Conservation (phyloP, 2,888 invertebrate genomes). For the Bugulina stolonifera region DNA sequence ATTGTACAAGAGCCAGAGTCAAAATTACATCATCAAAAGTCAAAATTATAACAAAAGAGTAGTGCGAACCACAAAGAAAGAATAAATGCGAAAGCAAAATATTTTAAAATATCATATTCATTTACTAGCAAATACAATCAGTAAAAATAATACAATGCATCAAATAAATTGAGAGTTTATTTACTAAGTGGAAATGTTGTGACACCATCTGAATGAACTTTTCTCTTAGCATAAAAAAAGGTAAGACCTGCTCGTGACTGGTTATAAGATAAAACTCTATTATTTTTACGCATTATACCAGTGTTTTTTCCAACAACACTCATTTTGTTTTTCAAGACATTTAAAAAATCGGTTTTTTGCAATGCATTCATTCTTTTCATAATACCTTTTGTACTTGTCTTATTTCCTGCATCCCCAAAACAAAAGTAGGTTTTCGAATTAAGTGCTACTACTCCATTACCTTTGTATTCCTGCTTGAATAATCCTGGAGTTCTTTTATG, state of each 20-base stretch:
- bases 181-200: neutral
- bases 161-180: too few species aligned
- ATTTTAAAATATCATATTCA: too few species aligned
- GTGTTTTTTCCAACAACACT: neutral
- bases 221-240: constrained; percentile 1
- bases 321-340: neutral
- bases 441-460: neutral
- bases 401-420: neutral
- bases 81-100: too few species aligned
- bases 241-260: neutral
- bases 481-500: neutral
- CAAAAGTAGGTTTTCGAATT: constrained; percentile 6
- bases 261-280: neutral
- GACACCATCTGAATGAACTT: neutral
- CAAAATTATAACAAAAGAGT: too few species aligned
- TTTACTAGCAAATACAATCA: too few species aligned
- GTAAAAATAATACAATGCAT: too few species aligned
- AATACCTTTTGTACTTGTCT: neutral
- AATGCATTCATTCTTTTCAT: neutral
- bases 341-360: neutral
- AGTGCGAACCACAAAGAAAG: too few species aligned
- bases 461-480: neutral
- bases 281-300: neutral
- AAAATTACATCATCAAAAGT: too few species aligned
- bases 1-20: too few species aligned